Evolutionary conservation across 2,888 invertebrate species (phyloP).

Genomic region (Hipparchia sbordonii): DNA sequence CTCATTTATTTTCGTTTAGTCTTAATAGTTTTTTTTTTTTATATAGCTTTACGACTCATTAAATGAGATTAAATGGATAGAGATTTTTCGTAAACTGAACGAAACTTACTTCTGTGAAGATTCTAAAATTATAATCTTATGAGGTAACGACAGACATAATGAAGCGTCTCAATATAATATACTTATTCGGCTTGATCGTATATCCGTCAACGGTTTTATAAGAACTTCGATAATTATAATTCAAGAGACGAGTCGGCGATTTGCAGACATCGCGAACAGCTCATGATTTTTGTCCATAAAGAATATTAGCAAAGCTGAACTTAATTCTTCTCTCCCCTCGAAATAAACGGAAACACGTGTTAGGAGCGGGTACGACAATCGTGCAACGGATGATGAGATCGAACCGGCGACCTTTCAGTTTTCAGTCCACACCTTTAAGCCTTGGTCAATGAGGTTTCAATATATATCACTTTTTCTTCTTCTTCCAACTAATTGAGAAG

Average conservation of each 20-base stretch:
- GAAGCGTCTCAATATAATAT: constrained; percentile 16
- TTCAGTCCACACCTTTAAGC: no score
- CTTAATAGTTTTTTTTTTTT: constrained; percentile 25
- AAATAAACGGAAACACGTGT: no score
- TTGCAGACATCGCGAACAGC: not conserved
- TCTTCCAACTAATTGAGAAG: no score
- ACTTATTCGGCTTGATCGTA: constrained; percentile 24
- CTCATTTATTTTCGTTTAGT: constrained; percentile 16
- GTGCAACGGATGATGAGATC: no score
- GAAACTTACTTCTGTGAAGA: constrained; percentile 5
- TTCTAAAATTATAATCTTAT: constrained; percentile 34
- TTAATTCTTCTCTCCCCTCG: no score
- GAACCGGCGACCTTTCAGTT: no score
- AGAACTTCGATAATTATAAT: constrained; percentile 24
- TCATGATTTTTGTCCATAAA: not conserved
- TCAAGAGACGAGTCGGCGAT: constrained; percentile 4
- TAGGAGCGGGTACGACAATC: no score
- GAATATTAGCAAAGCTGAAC: no score
- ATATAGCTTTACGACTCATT: constrained; percentile 21
- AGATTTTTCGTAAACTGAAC: constrained; percentile 1
- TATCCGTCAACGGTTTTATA: constrained; percentile 25
- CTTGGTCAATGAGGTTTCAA: no score
- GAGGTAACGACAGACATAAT: constrained; percentile 33
- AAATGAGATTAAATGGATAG: constrained; percentile 23
- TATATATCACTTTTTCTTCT: no score